Conservation (phyloP, 2,797 vertebrate genomes). For the Hirundo rustica region DNA sequence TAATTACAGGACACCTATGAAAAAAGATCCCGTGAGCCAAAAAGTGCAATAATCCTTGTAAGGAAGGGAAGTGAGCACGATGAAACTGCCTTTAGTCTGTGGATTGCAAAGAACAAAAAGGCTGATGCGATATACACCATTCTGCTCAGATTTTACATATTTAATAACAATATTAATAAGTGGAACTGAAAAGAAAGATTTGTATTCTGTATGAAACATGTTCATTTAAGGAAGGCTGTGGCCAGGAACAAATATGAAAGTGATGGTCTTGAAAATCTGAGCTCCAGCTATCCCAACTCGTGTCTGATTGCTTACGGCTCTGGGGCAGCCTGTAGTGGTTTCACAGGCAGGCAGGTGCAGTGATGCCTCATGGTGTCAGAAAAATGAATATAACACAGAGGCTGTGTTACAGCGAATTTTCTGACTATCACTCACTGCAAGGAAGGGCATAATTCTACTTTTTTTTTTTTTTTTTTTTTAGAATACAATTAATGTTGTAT, state of each 20-base stretch:
- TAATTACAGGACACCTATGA: neutral
- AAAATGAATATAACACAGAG: neutral
- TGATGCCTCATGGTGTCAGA: neutral
- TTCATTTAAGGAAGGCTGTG: neutral
- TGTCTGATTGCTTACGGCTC: neutral
- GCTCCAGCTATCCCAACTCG: neutral
- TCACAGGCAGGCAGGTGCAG: neutral
- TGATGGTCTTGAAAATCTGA: neutral
- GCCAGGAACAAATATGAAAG: neutral
- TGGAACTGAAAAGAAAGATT: neutral
- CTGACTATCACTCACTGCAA: neutral
- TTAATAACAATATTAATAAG: neutral
- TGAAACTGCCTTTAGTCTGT: neutral
- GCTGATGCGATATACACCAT: fast-evolving
- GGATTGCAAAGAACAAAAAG: neutral
- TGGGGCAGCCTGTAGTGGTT: fast-evolving
- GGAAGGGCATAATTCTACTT: neutral
- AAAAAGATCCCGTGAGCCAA: neutral
- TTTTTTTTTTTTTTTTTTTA: neutral
- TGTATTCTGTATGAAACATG: neutral
- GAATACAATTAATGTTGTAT: neutral
- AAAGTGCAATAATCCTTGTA: neutral
- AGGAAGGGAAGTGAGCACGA: neutral
- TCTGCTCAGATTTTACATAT: neutral
- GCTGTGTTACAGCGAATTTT: neutral